Evolutionary conservation across 2,113 vertebrate species (phyloP).

Genomic region (Alligator mississippiensis): DNA sequence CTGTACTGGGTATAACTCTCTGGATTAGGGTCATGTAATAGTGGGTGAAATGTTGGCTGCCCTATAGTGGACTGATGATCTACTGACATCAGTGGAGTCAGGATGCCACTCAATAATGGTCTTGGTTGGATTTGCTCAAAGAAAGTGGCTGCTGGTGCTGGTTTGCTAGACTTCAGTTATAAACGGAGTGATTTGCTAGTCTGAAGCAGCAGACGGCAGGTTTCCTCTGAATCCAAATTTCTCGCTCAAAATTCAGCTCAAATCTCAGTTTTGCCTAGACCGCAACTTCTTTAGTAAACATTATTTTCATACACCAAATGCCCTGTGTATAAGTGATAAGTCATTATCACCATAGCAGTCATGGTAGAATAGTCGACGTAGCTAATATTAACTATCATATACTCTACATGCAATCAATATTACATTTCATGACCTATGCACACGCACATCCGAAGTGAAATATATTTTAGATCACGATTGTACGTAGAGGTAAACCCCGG

Average conservation of each 20-base stretch:
- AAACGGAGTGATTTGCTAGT: not conserved
- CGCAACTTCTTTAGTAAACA: not conserved
- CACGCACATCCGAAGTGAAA: too few species aligned
- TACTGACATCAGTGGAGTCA: rapidly evolving
- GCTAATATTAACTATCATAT: not conserved
- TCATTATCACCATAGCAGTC: not conserved
- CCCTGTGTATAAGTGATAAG: not conserved
- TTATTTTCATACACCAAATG: not conserved
- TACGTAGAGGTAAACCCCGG: not conserved
- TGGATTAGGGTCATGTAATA: constrained; percentile 37
- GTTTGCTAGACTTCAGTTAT: too few species aligned
- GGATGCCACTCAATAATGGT: not conserved
- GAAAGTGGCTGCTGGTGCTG: not conserved
- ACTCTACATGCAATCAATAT: not conserved
- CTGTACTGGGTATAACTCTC: not conserved
- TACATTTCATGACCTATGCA: too few species aligned
- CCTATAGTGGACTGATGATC: not conserved
- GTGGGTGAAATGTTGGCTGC: not conserved
- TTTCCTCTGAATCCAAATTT: not conserved
- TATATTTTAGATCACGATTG: not conserved
- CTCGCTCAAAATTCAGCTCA: not conserved
- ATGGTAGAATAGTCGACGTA: not conserved
- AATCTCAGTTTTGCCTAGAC: not conserved
- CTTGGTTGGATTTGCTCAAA: not conserved
- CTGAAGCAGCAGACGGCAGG: not conserved